Conservation (phyloP, 2,113 vertebrate species). For the Phalacrocorax aristotelis region DNA sequence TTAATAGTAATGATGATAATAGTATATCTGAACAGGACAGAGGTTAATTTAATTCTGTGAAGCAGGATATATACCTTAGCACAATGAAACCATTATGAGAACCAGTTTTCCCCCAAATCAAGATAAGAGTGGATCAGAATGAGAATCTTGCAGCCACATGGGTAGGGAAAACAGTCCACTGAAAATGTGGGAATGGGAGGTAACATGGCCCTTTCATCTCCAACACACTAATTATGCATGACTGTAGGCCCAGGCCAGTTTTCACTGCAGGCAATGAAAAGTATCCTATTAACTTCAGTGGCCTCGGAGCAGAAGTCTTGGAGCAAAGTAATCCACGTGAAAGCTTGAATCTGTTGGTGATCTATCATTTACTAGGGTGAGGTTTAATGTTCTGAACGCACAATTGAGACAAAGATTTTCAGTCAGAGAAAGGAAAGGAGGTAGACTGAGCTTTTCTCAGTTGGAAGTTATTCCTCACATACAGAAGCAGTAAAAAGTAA, state of each 20-base stretch:
- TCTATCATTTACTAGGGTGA: not conserved
- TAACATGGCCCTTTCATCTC: not conserved
- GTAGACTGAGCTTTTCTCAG: not conserved
- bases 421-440: not conserved
- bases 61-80: not conserved
- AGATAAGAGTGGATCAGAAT: slow-evolving; percentile 20
- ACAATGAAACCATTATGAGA: slow-evolving; percentile 29
- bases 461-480: not conserved
- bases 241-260: not conserved
- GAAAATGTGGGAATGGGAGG: not conserved
- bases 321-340: not conserved
- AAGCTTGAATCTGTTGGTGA: not conserved
- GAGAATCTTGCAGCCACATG: slow-evolving; percentile 51
- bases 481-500: slow-evolving; percentile 1
- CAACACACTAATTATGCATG: not conserved
- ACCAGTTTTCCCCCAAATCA: not conserved
- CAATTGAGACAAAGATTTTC: not conserved
- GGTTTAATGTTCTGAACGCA: not conserved
- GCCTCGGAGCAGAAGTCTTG: not conserved
- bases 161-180: slow-evolving; percentile 6
- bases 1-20: slow-evolving; percentile 22
- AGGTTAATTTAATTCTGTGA: slow-evolving; percentile 30
- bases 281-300: not conserved
- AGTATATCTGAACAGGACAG: slow-evolving; percentile 3
- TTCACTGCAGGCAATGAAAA: slow-evolving; percentile 32